Evolutionary conservation across 2,797 vertebrate genomes (phyloP), one percentile per base, ranked within the genome.

Genomic region (Paratrypauchen microcephalus): DNA sequence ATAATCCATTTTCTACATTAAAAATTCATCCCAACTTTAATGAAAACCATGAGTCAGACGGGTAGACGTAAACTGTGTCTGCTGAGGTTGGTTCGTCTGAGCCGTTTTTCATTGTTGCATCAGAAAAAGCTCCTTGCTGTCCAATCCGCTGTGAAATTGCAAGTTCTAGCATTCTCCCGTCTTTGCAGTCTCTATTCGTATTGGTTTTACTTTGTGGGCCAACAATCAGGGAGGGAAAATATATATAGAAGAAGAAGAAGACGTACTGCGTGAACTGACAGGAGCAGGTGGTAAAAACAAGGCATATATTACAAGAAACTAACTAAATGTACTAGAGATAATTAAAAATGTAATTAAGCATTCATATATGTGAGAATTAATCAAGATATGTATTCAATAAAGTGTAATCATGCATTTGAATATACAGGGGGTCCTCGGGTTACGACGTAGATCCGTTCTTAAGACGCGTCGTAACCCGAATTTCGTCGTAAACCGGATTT

Each of bases 1-100:
- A 61, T 39, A 39, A 61, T 41, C 30, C 30, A 39, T 61, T 61
- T 61, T 21, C 36, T 69, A 73, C 70, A 81, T 87, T 70, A 74
- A 80, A 82, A 16, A 80, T 78, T 56, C 13, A 61, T 41, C 11
- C 30, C 30, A 36, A 48, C 55, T 70, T 50, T 65, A 74, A 70
- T 65, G 24, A 66, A 65, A 62, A 48, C 61, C 65, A 54, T 15
- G 36, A 39, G 18, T n/a, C 52, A 30, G 32, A 5, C 23, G 68
- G 66, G 52, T 71, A 39, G 0, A 2, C 6, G 55, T 45, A 71
- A 47, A 18, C 61, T 70, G 39, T 1, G 26, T 39, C 66, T 39
- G 30, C 58, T 21, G 28, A 21, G 19, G 28, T 9, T 18, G 28
- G 15, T 28, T 1, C 5, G 24, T 28, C 24, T 12, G 8, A 30